Base-by-base conservation (phyloP, 1,140 invertebrate genomes). In the Apis florea region DNA sequence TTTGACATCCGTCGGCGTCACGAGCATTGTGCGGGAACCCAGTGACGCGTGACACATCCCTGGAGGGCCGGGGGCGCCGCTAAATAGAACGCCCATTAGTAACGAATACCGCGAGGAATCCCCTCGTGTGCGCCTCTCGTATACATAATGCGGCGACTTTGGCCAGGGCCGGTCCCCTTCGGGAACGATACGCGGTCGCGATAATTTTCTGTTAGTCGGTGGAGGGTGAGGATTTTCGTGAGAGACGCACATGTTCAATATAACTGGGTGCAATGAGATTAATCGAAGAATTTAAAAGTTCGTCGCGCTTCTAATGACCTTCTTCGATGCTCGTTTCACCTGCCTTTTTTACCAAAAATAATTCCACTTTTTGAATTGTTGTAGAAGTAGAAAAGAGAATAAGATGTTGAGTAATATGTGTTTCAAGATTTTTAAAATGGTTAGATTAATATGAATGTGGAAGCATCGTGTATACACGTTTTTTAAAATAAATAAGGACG, bases 61-160 rank as follows among this genome's bases (percentile, higher is more conserved):
- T 87, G 66, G 91, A 88, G 91, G 83, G 67, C 79, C 85, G 73
- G 83, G 87, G 90, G 90, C 69, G 89, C 84, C 76, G 91, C 88
- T 92, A 92, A 92, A 92, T 92, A 91, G 91, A 91, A 91, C 87
- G 88, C 86, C 91, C 91, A 92, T 92, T 92, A 90, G 91, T 92
- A 91, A 91, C 91, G 89, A 92, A 92, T 90, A 89, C 90, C 90
- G 84, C 87, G 85, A 91, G 88, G 75, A 88, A 85, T 83, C 86
- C 89, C 90, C 90, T 90, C 82, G 84, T 88, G 83, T 79, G 69
- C 56, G 17, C 53, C 73, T 74, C 75, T 68, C 85, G 85, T 82
- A 87, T 85, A 79, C 79, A 78, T 87, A 87, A 88, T 88, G 83
- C 61, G 73, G 64, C 67, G 8, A 53, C 67, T 69, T 51, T 58